Conservation (phyloP, 30 jellyfish, hydroid and myxozoan species). For the Turritopsis dohrnii region DNA sequence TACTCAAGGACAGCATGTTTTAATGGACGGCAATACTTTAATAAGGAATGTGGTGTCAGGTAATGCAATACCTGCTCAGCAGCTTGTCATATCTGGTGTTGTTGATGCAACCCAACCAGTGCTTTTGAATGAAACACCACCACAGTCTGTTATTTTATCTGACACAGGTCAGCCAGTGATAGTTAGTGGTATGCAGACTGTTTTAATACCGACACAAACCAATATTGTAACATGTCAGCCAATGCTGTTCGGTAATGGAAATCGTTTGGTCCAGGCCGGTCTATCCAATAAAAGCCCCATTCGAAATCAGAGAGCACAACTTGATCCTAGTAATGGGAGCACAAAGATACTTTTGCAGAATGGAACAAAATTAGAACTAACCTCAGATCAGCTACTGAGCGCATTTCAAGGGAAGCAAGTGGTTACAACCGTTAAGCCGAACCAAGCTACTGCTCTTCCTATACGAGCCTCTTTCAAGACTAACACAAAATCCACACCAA, state of each 20-base stretch:
- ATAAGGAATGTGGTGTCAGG: neutral
- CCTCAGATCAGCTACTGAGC: neutral
- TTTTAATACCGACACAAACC: neutral
- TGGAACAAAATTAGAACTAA: conserved; percentile 3
- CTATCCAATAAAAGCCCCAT: neutral
- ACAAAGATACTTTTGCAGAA: neutral
- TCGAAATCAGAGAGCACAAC: neutral
- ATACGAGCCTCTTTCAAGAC: neutral
- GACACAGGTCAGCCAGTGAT: neutral
- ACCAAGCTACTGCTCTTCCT: neutral
- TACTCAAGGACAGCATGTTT: conserved; percentile 1
- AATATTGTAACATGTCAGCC: neutral
- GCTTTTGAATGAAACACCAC: neutral
- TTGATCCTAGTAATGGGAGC: neutral
- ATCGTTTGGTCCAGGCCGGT: neutral
- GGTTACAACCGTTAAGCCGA: neutral
- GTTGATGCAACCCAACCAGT: conserved; percentile 1
- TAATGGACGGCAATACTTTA: neutral
- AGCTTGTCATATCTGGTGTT: neutral
- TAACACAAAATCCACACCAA: neutral
- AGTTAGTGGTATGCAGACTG: neutral
- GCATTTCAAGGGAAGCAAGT: neutral
- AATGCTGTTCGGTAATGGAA: neutral
- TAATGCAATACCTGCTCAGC: neutral
- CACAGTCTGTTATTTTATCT: neutral